Percentiles rank a stretch among this genome's conserved stretches.
Conservation (phyloP, 2,888 invertebrate species). For the Rhagophthalmus giganteus region DNA sequence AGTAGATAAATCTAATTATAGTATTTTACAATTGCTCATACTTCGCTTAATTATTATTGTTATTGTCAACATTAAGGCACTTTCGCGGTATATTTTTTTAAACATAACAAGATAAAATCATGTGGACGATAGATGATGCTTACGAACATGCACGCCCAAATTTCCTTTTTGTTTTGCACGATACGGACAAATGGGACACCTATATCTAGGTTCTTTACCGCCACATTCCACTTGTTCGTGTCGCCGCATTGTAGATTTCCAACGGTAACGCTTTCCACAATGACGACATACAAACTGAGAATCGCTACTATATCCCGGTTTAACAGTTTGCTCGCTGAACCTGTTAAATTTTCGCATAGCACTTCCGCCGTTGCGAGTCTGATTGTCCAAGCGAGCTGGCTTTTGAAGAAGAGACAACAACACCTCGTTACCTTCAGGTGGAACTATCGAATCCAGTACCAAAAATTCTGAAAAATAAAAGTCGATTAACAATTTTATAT, state of each 20-base stretch:
- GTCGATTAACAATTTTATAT: too few species aligned
- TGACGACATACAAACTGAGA: constrained; percentile 72
- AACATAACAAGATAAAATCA: too few species aligned
- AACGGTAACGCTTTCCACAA: constrained; percentile 83
- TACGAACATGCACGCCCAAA: constrained; percentile 77
- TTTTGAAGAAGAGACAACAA: constrained; percentile 33
- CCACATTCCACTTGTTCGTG: constrained; percentile 83
- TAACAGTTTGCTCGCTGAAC: constrained; percentile 31
- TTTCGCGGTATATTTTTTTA: too few species aligned
- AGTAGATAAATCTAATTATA: too few species aligned
- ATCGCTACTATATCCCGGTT: constrained; percentile 51
- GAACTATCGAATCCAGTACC: constrained; percentile 47
- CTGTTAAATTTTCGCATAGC: constrained; percentile 50
- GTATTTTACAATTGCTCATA: too few species aligned
- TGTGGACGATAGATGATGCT: constrained; percentile 70
- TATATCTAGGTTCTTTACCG: constrained; percentile 79
- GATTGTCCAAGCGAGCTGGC: constrained; percentile 16
- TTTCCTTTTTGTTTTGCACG: constrained; percentile 82
- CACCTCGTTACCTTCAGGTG: constrained; percentile 40
- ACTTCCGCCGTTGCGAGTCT: constrained; percentile 36
- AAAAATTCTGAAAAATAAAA: constrained; percentile 47
- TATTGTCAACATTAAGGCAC: too few species aligned
- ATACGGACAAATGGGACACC: constrained; percentile 79
- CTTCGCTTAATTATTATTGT: too few species aligned
- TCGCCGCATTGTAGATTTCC: constrained; percentile 84